Evolutionary conservation across 1,140 invertebrate genomes (phyloP), one percentile per base, ranked within the genome.

Genomic region (Telenomus remus): DNA sequence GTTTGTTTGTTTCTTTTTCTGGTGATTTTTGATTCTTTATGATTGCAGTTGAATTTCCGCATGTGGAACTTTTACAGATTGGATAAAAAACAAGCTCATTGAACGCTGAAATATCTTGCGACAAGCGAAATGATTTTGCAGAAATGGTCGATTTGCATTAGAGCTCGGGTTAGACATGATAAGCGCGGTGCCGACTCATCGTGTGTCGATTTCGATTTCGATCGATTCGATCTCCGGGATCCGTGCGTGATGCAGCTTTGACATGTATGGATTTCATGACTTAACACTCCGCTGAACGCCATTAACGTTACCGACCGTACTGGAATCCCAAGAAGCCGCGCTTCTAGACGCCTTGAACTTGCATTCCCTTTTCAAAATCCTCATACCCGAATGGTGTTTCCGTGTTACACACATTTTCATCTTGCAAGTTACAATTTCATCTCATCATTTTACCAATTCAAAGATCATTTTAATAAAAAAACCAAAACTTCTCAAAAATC

Each of bases 321-420:
- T 78, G 75, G 75, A 73, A 78, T 78, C 64, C 56, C 68, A 77
- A 77, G 75, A 77, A 77, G 68, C 68, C 63, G 37, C 69, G 59
- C 75, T 72, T 50, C 68, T 73, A 78, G 75, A 78, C 75, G 64
- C 69, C 75, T 77, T 77, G 75, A 77, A 77, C 75, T 77, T 77
- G 68, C 75, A 68, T 72, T 77, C 75, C 75, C 61, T 77, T 77
- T 77, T 77, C 63, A 77, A 77, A 66, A 54, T 54, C 54, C 68
- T 50, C 56, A 72, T 44, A 19, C 64, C 57, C 64, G 59, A 75
- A 75, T 72, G 68, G 75, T 72, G 68, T 77, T 77, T 77, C 75
- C 75, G 68, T 72, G 68, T 77, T 72, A 77, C 68, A 27, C 19
- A 72, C 59, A 64, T 75, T 75, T 74, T 63, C 7, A 63, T n/a